These are phyloP conservation scores for Spisula solida DNA, from an alignment of 2,888 invertebrate species.

Conservation along the genomic window DNA sequence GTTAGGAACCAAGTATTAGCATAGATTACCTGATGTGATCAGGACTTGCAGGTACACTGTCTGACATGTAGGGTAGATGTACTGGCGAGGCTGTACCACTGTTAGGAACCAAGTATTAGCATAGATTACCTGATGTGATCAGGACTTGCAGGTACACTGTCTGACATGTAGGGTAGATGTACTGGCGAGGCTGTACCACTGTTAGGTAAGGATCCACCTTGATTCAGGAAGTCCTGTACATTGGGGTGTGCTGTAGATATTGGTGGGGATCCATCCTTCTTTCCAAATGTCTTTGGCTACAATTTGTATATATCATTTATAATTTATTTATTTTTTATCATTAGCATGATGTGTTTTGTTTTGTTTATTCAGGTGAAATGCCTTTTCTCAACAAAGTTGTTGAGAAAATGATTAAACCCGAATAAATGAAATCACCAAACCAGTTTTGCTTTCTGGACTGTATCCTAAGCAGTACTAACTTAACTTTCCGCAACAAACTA, in stretches of 20 bases:
- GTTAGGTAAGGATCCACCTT: constrained; percentile 70
- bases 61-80: background rate
- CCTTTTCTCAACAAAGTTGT: too few species aligned
- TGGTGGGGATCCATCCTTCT: constrained; percentile 72
- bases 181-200: constrained; percentile 74
- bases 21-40: background rate
- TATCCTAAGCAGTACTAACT: too few species aligned
- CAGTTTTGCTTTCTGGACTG: too few species aligned
- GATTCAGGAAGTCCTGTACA: constrained; percentile 59
- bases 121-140: constrained; percentile 59
- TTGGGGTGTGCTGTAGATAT: constrained; percentile 57
- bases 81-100: background rate
- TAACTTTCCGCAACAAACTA: too few species aligned
- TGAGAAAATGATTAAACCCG: too few species aligned
- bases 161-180: constrained; percentile 65
- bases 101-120: background rate
- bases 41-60: background rate
- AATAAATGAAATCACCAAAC: too few species aligned
- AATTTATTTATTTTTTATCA: too few species aligned
- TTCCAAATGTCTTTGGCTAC: constrained; percentile 85
- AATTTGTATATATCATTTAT: constrained; percentile 10
- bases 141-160: constrained; percentile 70
- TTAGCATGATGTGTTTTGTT: background rate
- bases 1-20: background rate
- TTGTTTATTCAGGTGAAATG: too few species aligned